Conservation (phyloP, 2,888 invertebrate genomes). For the Ptycholaimellus sp. region DNA sequence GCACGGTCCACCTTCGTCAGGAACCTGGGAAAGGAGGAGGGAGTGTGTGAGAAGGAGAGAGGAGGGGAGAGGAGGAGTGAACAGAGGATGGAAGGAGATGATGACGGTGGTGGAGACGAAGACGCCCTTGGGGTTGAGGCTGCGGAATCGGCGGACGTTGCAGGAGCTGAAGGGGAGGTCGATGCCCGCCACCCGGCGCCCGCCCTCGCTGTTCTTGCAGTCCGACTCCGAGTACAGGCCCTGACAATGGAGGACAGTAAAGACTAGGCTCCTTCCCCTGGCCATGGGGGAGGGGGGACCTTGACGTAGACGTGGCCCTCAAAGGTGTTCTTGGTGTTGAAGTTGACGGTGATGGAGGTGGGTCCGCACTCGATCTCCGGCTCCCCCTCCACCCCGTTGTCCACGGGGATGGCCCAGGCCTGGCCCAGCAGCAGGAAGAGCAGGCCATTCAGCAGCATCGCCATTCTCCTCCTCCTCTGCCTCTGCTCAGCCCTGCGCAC, state of each 20-base stretch:
- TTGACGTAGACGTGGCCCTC: constrained; percentile 19
- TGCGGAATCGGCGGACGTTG: constrained; percentile 2
- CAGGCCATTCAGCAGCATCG: too few species aligned
- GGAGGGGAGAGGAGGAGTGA: constrained; percentile 1
- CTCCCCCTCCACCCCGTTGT: too few species aligned
- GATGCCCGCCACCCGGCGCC: constrained; percentile 4
- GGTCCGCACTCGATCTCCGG: constrained; percentile 26
- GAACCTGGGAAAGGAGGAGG: constrained; percentile 6
- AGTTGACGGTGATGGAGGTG: constrained; percentile 22
- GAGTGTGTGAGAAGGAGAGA: not conserved
- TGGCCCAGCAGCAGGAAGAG: too few species aligned
- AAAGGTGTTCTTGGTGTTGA: constrained; percentile 22
- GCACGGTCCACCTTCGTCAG: constrained; percentile 14
- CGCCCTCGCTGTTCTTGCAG: constrained; percentile 3
- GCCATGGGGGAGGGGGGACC: too few species aligned
- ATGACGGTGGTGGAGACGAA: constrained; percentile 4
- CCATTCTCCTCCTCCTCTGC: too few species aligned
- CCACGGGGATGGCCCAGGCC: too few species aligned
- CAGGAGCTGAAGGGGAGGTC: constrained; percentile 4
- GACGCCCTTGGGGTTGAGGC: constrained; percentile 2
- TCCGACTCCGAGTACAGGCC: constrained; percentile 14
- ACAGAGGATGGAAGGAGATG: constrained; percentile 2
- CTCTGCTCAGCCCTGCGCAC: too few species aligned
- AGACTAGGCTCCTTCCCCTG: too few species aligned
- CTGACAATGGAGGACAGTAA: too few species aligned